Conservation (phyloP, 2,113 vertebrate species). For the Xiphorhynchus elegans region DNA sequence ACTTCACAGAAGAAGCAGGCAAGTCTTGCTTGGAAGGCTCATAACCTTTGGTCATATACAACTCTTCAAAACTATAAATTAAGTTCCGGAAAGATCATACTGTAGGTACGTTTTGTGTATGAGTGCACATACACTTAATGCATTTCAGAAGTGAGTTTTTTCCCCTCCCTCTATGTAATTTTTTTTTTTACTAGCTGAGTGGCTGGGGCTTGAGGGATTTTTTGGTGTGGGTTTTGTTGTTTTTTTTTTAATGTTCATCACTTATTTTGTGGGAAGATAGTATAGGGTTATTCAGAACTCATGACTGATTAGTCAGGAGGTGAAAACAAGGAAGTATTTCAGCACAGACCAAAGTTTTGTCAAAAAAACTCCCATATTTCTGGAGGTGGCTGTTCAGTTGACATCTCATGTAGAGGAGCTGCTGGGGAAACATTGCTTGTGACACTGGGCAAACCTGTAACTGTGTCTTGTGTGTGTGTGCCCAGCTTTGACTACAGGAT, state of each 20-base stretch:
- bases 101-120: not conserved
- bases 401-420: not conserved
- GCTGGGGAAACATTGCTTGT: not conserved
- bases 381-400: not conserved
- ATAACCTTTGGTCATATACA: not conserved
- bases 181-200: not conserved
- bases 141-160: not conserved
- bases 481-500: not conserved
- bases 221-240: too few species aligned
- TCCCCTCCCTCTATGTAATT: not conserved
- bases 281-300: not conserved
- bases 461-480: not conserved
- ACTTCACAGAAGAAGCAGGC: not conserved
- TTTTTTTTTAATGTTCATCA: not conserved
- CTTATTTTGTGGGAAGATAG: not conserved
- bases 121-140: not conserved
- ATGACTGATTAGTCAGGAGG: not conserved
- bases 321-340: not conserved
- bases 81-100: not conserved
- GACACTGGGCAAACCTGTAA: not conserved
- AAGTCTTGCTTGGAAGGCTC: not conserved
- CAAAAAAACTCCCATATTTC: fast-evolving
- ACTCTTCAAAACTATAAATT: not conserved
- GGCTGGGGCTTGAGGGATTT: not conserved
- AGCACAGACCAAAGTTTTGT: not conserved